Conservation (phyloP, 2,888 invertebrate genomes). For the Ennomos fuscantarius region DNA sequence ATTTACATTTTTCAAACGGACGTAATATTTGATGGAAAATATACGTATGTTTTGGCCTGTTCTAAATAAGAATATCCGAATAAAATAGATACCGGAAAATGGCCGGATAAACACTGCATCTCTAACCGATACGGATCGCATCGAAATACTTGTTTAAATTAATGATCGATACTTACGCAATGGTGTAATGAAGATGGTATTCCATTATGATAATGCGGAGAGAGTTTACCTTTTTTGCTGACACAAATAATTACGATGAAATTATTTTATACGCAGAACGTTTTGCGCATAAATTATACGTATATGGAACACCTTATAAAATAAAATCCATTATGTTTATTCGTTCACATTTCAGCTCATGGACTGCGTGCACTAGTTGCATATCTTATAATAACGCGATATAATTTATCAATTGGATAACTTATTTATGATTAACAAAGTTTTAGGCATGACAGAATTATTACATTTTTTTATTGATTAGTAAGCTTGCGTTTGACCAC, state of each 20-base stretch:
- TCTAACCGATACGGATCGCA: conserved; percentile 43
- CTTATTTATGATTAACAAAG: too few species aligned
- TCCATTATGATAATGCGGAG: conserved; percentile 54
- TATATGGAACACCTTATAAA: conserved; percentile 24
- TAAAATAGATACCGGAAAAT: neutral
- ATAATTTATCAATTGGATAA: too few species aligned
- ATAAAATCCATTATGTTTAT: conserved; percentile 22
- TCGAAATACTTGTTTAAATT: conserved; percentile 50
- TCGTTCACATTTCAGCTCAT: neutral
- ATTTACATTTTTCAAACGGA: too few species aligned
- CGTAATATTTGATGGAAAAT: too few species aligned
- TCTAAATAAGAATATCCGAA: neutral
- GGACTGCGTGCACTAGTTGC: too few species aligned
- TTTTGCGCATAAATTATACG: conserved; percentile 34
- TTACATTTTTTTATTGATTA: too few species aligned
- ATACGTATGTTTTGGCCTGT: too few species aligned
- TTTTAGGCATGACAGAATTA: too few species aligned
- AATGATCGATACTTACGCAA: conserved; percentile 53
- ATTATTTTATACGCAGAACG: conserved; percentile 39
- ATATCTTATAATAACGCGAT: too few species aligned
- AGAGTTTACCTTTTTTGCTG: conserved; percentile 46
- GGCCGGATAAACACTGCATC: conserved; percentile 31
- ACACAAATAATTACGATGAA: conserved; percentile 46
- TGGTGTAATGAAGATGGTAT: conserved; percentile 55
- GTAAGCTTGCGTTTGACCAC: too few species aligned